A percentile compares a stretch with the other conserved stretches of the same genome.
These are phyloP conservation scores for Tryphoninae sp. DNA, from an alignment of 2,888 invertebrate species.

Conservation along the genomic window DNA sequence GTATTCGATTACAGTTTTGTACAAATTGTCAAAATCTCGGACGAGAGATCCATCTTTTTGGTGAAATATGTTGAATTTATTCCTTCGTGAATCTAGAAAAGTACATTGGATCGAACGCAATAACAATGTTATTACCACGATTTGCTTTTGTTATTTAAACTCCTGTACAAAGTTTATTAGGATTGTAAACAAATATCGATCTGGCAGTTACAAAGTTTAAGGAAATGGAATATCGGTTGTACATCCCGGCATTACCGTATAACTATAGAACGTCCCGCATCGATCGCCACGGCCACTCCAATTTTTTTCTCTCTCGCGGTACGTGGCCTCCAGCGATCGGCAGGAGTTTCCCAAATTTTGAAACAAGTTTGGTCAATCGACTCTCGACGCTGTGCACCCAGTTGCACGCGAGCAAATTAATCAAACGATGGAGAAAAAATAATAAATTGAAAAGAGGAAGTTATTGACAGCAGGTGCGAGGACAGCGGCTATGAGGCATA, in stretches of 20 bases:
- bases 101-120: no score
- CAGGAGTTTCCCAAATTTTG: slow-evolving; percentile 60
- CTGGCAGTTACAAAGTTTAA: not conserved
- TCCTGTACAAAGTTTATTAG: not conserved
- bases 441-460: slow-evolving; percentile 72
- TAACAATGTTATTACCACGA: no score
- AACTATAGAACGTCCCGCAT: not conserved
- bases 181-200: not conserved
- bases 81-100: no score
- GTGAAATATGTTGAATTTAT: no score
- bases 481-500: slow-evolving; percentile 65
- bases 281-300: slow-evolving; percentile 1
- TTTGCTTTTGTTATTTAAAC: no score
- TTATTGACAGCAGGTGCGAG: slow-evolving; percentile 73
- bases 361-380: slow-evolving; percentile 50
- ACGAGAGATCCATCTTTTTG: no score
- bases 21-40: not conserved
- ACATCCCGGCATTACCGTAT: not conserved
- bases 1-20: not conserved
- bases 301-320: slow-evolving; percentile 51
- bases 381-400: slow-evolving; percentile 7
- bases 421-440: slow-evolving; percentile 70
- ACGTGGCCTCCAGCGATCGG: slow-evolving; percentile 2
- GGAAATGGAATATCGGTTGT: not conserved
- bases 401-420: slow-evolving; percentile 68